Evolutionary conservation across 1,140 invertebrate genomes (phyloP), one percentile per base, ranked within the genome.

Genomic region (Zaprionus davidi): DNA sequence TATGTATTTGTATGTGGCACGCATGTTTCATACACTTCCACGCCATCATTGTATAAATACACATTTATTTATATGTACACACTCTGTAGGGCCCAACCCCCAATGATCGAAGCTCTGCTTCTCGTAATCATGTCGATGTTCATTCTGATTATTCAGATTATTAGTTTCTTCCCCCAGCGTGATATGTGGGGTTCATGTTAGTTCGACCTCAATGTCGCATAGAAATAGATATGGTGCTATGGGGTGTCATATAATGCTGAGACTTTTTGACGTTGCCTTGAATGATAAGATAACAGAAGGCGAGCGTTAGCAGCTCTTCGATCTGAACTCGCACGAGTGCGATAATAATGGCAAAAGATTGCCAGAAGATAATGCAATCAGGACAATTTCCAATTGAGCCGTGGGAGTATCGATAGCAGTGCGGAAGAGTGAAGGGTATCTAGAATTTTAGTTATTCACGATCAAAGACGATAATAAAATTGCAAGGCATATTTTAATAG

Each of bases 21-120:
- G 72, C n/a, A 73, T 65, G 53, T 70, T 70, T 70, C 20, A 41
- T n/a, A 41, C 15, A n/a, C 15, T 41, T 41, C 11, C n/a, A 46
- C 13, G 13, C 46, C 24, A 51, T n/a, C 53, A 17, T 57, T 31
- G 24, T 49, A 22, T 31, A 6, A 28, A 38, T 26, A 55, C 46
- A 36, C 15, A 36, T 64, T 22, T 64, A 64, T 34, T 49, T 66
- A 17, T 62, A 62, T n/a, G n/a, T 15, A 20, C 24, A 31, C 24
- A 26, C 38, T 62, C 13, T 3, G 11, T 9, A 34, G 41, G 26
- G 20, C 46, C 11, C 46, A 24, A 22, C 46, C 46, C 20, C 20
- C 20, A 12, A 51, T 5, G 20, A 51, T 24, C n/a, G 41, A 44
- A 44, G 41, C 46, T 22, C 46, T 22, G 20, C 46, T 20, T 3